Evolutionary conservation across 35 echinoderm and acorn worm genomes (phyloP).

Genomic region (Apostichopus japonicus): DNA sequence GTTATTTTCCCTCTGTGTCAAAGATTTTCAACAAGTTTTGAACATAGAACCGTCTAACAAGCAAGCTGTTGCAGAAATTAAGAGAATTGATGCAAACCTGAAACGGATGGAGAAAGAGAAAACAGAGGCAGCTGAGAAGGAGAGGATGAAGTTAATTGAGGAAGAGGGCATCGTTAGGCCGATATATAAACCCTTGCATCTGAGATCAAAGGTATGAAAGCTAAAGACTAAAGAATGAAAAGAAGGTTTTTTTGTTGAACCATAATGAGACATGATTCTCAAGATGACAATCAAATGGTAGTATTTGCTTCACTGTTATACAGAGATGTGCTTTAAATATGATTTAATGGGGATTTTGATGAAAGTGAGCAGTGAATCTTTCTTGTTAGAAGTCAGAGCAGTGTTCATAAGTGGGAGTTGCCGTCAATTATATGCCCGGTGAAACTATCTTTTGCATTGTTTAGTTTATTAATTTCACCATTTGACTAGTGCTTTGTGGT

Average conservation of each 20-base stretch:
- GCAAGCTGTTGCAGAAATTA: constrained; percentile 83
- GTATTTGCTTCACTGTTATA: too few species aligned
- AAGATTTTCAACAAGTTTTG: constrained; percentile 94
- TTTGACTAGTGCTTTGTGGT: too few species aligned
- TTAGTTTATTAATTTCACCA: too few species aligned
- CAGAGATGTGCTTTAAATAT: too few species aligned
- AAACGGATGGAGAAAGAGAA: constrained; percentile 69
- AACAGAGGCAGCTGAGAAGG: constrained; percentile 58
- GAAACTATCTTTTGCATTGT: too few species aligned
- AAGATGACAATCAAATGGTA: too few species aligned
- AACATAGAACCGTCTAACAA: constrained; percentile 94
- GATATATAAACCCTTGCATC: constrained; percentile 85
- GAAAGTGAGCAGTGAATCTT: too few species aligned
- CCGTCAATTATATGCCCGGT: too few species aligned
- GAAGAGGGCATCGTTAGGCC: constrained; percentile 74
- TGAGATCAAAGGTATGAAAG: constrained; percentile 87
- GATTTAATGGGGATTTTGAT: too few species aligned
- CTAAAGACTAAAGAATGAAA: background rate
- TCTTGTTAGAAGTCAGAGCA: too few species aligned
- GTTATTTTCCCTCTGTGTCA: constrained; percentile 14
- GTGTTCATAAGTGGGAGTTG: too few species aligned
- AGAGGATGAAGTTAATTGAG: background rate
- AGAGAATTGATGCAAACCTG: constrained; percentile 70
- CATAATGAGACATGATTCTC: background rate
- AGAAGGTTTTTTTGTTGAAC: background rate